Evolutionary conservation across 2,888 invertebrate genomes (phyloP).

Genomic region (Pherbina coryleti): DNA sequence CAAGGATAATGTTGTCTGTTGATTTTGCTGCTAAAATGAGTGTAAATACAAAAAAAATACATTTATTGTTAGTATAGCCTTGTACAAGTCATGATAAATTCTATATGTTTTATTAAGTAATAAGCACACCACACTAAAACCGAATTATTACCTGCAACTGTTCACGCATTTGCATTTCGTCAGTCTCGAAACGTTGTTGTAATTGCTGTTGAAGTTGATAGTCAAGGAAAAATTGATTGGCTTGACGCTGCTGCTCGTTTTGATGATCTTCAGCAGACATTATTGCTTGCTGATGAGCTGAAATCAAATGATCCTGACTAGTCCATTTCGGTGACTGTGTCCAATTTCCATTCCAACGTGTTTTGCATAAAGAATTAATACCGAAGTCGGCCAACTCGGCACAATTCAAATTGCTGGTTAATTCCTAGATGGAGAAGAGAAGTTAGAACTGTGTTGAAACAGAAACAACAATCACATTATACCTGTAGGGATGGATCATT

Average conservation of each 20-base stretch:
- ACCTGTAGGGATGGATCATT: slow-evolving; percentile 65
- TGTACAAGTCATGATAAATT: too few species aligned
- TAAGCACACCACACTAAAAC: too few species aligned
- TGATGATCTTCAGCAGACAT: slow-evolving; percentile 59
- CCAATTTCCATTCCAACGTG: slow-evolving; percentile 68
- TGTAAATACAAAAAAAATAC: neutral
- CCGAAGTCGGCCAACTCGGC: slow-evolving; percentile 69
- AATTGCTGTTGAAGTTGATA: slow-evolving; percentile 70
- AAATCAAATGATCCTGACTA: slow-evolving; percentile 63
- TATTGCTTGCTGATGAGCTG: slow-evolving; percentile 60
- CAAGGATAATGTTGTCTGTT: slow-evolving; percentile 66
- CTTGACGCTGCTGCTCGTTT: slow-evolving; percentile 54
- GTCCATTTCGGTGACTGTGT: slow-evolving; percentile 61
- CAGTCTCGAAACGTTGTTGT: slow-evolving; percentile 67
- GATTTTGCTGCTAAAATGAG: slow-evolving; percentile 58
- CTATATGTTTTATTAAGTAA: too few species aligned
- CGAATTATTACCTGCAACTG: slow-evolving; percentile 63
- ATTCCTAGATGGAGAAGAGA: slow-evolving; percentile 57
- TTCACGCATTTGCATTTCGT: slow-evolving; percentile 69
- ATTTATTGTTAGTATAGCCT: too few species aligned
- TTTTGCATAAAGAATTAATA: slow-evolving; percentile 69
- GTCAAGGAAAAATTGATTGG: slow-evolving; percentile 66
- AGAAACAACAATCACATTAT: slow-evolving; percentile 39
- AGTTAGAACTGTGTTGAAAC: neutral
- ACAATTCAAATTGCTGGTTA: slow-evolving; percentile 67